A percentile compares a stretch with the other conserved stretches of the same genome.
These are phyloP conservation scores for Chrysaora quinquecirrha DNA, from an alignment of 30 jellyfish, hydroid and myxozoan genomes.

Conservation along the genomic window DNA sequence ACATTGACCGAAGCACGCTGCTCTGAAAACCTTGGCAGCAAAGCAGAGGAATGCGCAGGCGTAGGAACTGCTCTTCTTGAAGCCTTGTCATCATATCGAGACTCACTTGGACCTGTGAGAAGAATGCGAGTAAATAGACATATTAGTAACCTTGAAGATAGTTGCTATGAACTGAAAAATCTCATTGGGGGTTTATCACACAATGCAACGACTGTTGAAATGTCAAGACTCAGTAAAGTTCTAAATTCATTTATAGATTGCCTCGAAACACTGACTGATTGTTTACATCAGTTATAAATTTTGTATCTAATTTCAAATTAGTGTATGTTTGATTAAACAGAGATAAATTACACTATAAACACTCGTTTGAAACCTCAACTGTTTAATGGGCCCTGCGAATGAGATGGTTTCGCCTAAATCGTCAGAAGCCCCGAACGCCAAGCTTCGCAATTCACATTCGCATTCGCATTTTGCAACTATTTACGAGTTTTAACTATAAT, in stretches of 20 bases:
- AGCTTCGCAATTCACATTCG: too few relatives aligned
- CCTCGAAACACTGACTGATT: slow-evolving; percentile 33
- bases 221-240: slow-evolving; percentile 73
- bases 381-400: too few relatives aligned
- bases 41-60: slow-evolving; percentile 46
- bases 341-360: too few relatives aligned
- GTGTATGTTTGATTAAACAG: too few relatives aligned
- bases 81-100: slow-evolving; percentile 77
- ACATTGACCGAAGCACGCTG: slow-evolving; percentile 67
- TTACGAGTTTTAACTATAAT: too few relatives aligned
- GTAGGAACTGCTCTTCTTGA: slow-evolving; percentile 58
- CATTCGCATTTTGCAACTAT: too few relatives aligned
- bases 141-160: slow-evolving; percentile 64
- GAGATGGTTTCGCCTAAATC: too few relatives aligned
- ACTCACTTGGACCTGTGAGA: slow-evolving; percentile 91
- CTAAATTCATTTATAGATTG: slow-evolving; percentile 31
- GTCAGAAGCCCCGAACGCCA: too few relatives aligned
- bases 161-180: slow-evolving; percentile 63
- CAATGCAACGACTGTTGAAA: slow-evolving; percentile 79
- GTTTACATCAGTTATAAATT: slow-evolving; percentile 25
- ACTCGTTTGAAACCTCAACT: too few relatives aligned
- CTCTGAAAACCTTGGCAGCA: slow-evolving; percentile 65
- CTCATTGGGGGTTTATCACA: slow-evolving; percentile 45
- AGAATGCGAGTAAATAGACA: slow-evolving; percentile 81
- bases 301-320: too few relatives aligned